Evolutionary conservation across 2,888 invertebrate species (phyloP).

Genomic region (Polydesmus complanatus): DNA sequence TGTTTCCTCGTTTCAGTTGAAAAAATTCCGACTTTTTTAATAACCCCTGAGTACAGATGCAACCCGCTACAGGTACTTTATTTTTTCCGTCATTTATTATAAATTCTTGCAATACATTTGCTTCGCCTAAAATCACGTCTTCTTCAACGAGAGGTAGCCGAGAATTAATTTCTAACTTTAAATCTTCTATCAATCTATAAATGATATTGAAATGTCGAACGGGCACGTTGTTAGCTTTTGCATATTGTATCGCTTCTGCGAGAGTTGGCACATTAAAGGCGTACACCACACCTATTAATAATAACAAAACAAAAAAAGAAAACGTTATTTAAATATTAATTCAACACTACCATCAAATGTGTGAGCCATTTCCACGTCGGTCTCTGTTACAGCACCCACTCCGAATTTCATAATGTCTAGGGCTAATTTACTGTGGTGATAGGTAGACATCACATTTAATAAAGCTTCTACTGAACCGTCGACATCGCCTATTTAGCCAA

Average conservation of each 20-base stretch:
- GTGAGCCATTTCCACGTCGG: constrained; percentile 67
- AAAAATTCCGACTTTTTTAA: constrained; percentile 53
- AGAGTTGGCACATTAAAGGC: constrained; percentile 61
- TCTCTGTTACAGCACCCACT: constrained; percentile 70
- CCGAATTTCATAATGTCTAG: constrained; percentile 78
- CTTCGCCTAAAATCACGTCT: constrained; percentile 70
- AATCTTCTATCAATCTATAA: constrained; percentile 78
- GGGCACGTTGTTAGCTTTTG: constrained; percentile 40
- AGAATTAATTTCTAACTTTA: constrained; percentile 60
- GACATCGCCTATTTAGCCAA: constrained; percentile 57
- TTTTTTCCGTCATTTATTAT: constrained; percentile 60
- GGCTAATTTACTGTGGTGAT: constrained; percentile 54
- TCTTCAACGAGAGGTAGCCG: constrained; percentile 55
- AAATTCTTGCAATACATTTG: constrained; percentile 70
- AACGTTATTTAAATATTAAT: neutral
- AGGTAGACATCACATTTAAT: constrained; percentile 74
- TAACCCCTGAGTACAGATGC: constrained; percentile 62
- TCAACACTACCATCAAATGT: constrained; percentile 45
- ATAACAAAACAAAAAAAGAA: constrained; percentile 2
- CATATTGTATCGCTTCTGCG: constrained; percentile 34
- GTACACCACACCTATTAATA: constrained; percentile 56
- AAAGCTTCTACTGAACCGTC: constrained; percentile 94
- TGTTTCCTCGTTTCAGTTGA: constrained; percentile 50
- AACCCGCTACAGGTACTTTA: constrained; percentile 76
- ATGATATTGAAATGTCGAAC: constrained; percentile 73